phyloP scores from a whole-genome alignment of 53 echinoderm and acorn worm species.

The Apostichopus leukothele region DNA sequence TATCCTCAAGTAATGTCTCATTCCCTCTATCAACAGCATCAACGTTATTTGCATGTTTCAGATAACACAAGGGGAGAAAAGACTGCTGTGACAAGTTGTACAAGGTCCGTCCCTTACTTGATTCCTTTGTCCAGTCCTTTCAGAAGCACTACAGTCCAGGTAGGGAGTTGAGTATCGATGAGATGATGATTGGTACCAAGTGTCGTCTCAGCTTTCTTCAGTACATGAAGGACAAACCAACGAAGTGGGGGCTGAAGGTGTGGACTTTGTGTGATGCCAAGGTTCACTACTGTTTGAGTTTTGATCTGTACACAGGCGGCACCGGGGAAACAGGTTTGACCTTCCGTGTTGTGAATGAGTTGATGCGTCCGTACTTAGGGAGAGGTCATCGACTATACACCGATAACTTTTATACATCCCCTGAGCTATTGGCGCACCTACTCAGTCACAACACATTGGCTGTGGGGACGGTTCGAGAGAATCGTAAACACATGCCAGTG shows the following conservation, averaged over 20 bases:
- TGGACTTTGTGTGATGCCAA: constrained; percentile 25
- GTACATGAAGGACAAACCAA: constrained; percentile 36
- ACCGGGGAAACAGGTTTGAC: neutral
- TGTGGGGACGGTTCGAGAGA: constrained; percentile 27
- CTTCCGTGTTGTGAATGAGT: constrained; percentile 16
- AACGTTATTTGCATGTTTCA: neutral
- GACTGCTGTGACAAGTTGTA: constrained; percentile 24
- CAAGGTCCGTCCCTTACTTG: constrained; percentile 36
- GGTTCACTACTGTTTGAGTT: constrained; percentile 16
- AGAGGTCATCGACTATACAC: constrained; percentile 12
- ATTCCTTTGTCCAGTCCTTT: neutral
- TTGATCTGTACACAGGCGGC: constrained; percentile 33
- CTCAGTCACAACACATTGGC: constrained; percentile 38
- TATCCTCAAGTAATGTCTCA: constrained; percentile 1
- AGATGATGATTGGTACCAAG: constrained; percentile 38
- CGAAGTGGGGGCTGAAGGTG: constrained; percentile 28
- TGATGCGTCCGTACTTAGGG: constrained; percentile 25
- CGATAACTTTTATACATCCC: constrained; percentile 34
- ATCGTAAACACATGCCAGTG: constrained; percentile 19
- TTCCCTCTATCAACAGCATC: neutral
- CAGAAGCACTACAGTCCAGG: constrained; percentile 37
- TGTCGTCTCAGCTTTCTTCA: constrained; percentile 16
- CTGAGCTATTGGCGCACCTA: constrained; percentile 16
- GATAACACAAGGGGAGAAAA: neutral
- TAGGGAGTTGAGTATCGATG: constrained; percentile 24